A percentile compares a stretch with the other conserved stretches of the same genome.
phyloP scores from a whole-genome alignment of 2,113 vertebrate genomes.

The Arenaria interpres region DNA sequence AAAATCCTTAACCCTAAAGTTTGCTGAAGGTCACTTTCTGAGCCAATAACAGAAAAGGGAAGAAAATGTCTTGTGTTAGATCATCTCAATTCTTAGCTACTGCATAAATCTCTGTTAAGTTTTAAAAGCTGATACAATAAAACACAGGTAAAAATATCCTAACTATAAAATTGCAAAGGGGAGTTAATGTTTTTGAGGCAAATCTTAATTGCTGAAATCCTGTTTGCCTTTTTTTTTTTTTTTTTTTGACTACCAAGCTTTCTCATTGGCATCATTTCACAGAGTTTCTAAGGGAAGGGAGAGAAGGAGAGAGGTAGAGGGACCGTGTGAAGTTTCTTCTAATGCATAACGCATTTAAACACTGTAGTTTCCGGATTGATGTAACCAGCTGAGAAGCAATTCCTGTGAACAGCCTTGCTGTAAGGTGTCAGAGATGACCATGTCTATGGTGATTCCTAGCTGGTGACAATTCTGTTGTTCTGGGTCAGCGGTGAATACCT shows the following conservation, averaged over 20 bases:
- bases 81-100: not conserved
- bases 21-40: not conserved
- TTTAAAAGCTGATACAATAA: slow-evolving; percentile 2
- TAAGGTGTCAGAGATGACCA: slow-evolving; percentile 48
- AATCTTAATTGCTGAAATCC: not conserved
- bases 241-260: not conserved
- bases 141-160: not conserved
- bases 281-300: not conserved
- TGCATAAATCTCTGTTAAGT: not conserved
- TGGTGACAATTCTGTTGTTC: slow-evolving; percentile 71
- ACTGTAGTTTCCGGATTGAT: not conserved
- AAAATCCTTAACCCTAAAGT: not conserved
- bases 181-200: not conserved
- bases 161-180: not conserved
- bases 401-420: slow-evolving; percentile 14
- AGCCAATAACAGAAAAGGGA: not conserved
- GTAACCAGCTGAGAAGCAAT: not conserved
- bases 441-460: slow-evolving; percentile 51
- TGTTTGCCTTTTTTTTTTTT: not conserved
- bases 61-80: not conserved
- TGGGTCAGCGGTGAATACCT: slow-evolving; percentile 76
- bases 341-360: not conserved
- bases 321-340: not conserved
- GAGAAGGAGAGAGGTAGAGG: not conserved
- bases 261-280: not conserved